Evolutionary conservation across 2,113 vertebrate species (phyloP).

Genomic region (Martes martes): DNA sequence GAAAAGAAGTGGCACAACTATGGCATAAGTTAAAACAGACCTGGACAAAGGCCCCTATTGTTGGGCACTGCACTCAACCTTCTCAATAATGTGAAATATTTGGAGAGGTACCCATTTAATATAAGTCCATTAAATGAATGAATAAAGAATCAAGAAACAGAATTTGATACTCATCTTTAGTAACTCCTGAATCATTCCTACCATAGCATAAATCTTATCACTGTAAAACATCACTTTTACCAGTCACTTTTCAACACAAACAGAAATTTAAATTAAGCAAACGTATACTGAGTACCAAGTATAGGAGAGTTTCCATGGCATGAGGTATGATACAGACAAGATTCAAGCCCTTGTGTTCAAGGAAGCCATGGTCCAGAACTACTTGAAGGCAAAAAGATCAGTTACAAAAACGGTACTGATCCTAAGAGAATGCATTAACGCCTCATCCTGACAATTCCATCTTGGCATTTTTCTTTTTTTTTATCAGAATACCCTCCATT

Average conservation of each 20-base stretch:
- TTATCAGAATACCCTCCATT: background rate
- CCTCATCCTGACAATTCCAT: background rate
- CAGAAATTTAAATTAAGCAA: background rate
- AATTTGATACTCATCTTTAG: background rate
- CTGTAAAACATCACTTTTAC: background rate
- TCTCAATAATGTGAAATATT: background rate
- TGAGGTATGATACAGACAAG: background rate
- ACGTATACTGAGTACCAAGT: background rate
- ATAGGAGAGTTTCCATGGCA: background rate
- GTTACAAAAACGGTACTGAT: background rate
- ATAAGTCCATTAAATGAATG: background rate
- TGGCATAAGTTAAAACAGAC: background rate
- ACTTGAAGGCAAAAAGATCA: background rate
- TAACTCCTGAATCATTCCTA: background rate
- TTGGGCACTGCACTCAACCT: background rate
- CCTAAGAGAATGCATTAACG: background rate
- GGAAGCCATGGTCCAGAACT: background rate
- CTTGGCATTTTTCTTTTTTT: background rate
- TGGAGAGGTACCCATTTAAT: background rate
- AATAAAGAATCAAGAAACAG: background rate
- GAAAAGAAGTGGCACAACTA: background rate
- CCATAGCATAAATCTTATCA: background rate
- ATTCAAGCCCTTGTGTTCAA: background rate
- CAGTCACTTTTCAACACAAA: background rate
- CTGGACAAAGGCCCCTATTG: background rate